Evolutionary conservation across 2,888 invertebrate species (phyloP).

Genomic region (Chymomyza caudatula): DNA sequence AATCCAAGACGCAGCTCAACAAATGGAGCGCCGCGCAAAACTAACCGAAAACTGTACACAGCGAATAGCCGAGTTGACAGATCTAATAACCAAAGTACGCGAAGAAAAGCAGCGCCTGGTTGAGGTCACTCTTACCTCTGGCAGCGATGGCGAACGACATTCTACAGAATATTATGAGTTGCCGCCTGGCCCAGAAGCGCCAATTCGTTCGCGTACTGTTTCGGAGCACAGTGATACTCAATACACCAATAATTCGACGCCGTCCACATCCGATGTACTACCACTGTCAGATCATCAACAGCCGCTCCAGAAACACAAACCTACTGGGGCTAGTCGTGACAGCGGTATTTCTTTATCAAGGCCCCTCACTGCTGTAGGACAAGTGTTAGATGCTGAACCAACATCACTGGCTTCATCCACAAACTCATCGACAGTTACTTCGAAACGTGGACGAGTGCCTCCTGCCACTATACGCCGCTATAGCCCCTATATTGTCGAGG

Average conservation of each 20-base stretch:
- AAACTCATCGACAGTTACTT: conserved; percentile 16
- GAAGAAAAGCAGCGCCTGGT: conserved; percentile 80
- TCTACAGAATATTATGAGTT: conserved; percentile 77
- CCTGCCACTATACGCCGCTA: conserved; percentile 74
- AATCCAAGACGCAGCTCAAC: not conserved
- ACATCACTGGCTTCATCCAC: conserved; percentile 49
- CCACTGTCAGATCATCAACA: not conserved
- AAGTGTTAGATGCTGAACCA: conserved; percentile 48
- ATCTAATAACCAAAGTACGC: conserved; percentile 81
- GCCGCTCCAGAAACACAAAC: conserved; percentile 68
- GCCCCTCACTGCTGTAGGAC: conserved; percentile 72
- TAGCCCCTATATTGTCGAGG: conserved; percentile 75
- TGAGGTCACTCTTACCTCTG: conserved; percentile 77
- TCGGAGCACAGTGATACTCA: conserved; percentile 48
- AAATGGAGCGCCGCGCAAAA: conserved; percentile 78
- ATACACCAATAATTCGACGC: conserved; percentile 40
- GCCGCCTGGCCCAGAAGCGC: conserved; percentile 43
- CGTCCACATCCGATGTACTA: conserved; percentile 18
- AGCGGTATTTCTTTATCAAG: conserved; percentile 77
- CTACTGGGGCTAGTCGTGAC: conserved; percentile 73
- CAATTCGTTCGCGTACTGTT: conserved; percentile 30
- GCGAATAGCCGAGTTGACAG: conserved; percentile 80
- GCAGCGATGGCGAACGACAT: conserved; percentile 72
- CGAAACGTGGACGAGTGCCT: conserved; percentile 49
- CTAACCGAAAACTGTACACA: conserved; percentile 80